phyloP scores from a whole-genome alignment of 1,140 invertebrate species.

The Drosophila biarmipes region DNA sequence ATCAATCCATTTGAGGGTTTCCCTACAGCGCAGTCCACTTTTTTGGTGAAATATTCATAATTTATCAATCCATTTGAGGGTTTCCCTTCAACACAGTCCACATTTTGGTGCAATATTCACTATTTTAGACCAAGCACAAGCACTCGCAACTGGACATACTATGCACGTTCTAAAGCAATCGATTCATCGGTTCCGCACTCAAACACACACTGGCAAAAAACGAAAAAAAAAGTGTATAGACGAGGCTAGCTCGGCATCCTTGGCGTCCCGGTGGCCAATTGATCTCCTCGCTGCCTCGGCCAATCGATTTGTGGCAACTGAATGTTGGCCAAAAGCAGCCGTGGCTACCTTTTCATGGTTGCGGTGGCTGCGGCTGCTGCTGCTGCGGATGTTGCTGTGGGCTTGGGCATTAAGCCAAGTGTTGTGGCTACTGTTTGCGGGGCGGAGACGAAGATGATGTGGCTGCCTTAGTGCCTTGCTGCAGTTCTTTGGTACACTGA shows the following conservation, averaged over 20 bases:
- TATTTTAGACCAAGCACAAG: conserved; percentile 21
- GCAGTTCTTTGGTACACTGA: conserved; percentile 78
- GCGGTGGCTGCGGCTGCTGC: conserved; percentile 47
- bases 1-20: neutral
- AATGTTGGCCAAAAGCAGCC: conserved; percentile 40
- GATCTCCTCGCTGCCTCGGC: conserved; percentile 57
- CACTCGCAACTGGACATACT: conserved; percentile 9
- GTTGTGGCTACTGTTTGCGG: conserved; percentile 48
- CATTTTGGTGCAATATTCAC: neutral
- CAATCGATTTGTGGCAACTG: conserved; percentile 73
- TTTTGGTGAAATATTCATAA: neutral
- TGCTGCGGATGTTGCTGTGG: conserved; percentile 19
- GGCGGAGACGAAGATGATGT: conserved; percentile 22
- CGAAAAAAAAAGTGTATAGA: neutral
- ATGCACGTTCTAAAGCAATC: neutral
- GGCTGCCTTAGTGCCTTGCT: conserved; percentile 32
- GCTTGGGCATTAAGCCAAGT: conserved; percentile 43
- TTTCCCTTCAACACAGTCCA: neutral
- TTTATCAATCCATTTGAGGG: neutral
- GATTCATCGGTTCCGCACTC: conserved; percentile 6
- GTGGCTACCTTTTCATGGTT: conserved; percentile 78
- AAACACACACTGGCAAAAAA: conserved; percentile 24
- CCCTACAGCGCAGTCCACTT: neutral
- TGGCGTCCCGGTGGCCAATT: conserved; percentile 18
- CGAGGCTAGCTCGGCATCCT: conserved; percentile 10